Base-by-base conservation (phyloP, 2,797 vertebrate species). In the Acrocephalus scirpaceus region DNA sequence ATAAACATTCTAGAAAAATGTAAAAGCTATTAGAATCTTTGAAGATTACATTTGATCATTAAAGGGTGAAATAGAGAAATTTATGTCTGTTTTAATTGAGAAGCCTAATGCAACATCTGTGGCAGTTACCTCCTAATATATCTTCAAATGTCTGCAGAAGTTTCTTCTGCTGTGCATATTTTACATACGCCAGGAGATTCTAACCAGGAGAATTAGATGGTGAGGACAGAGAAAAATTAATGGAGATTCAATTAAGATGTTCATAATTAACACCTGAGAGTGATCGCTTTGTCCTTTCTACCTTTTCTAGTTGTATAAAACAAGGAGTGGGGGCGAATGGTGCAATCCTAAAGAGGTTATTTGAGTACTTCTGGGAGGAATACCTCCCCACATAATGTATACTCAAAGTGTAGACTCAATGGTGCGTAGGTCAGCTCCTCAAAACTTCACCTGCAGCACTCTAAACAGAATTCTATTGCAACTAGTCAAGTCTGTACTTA, bases 11-110 rank as follows among this genome's bases (percentile, higher is more conserved):
- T 36, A 73, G 74, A 79, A 92, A 89, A 82, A 73, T 3, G 13
- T 82, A 87, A 91, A 0, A 1, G 40, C 32, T 93, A 30, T 73
- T 76, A 73, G 61, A 95, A 88, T 50, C 13, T 83, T 88, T 90
- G 61, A 92, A 61, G 57, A 88, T 77, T 67, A 65, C 36, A 67
- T 83, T 74, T 70, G 54, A 57, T 91, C 81, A 80, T 80, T 83
- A 74, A 93, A 90, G 72, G 65, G 82, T 95, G 87, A 94, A 93
- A 93, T 50, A 74, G 57, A 60, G n/a, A 85, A 93, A 92, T 80
- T 67, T 91, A 88, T 74, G 42, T 58, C 61, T 74, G 21, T 82
- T 91, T 92, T 92, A 91, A 93, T 54, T 88, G 72, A 95, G 93
- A 90, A 91, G 21, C 34, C 83, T 61, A 80, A 67, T 65, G 19